phyloP scores from a whole-genome alignment of 2,113 vertebrate genomes.

The Litocranius walleri region DNA sequence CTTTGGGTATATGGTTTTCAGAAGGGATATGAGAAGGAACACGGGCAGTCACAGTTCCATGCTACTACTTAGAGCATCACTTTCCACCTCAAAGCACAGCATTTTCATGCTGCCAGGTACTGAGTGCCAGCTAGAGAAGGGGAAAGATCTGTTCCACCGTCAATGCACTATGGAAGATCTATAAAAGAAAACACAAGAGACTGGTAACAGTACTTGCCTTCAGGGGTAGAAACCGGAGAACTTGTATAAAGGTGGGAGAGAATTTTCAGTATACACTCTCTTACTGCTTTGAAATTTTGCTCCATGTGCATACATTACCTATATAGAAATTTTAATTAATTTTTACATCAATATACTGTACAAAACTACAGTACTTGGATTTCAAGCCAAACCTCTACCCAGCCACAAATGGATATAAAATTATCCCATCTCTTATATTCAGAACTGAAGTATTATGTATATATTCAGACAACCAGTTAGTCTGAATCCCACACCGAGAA shows the following conservation, averaged over 20 bases:
- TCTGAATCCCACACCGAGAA: conserved; percentile 14
- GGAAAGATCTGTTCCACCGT: not conserved
- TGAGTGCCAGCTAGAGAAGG: not conserved
- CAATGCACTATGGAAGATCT: not conserved
- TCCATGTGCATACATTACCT: not conserved
- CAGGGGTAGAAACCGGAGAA: not conserved
- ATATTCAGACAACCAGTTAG: conserved; percentile 5
- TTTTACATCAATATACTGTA: not conserved
- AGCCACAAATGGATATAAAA: not conserved
- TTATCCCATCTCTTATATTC: not conserved
- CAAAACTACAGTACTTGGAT: conserved; percentile 14
- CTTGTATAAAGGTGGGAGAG: not conserved
- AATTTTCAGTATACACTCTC: conserved; percentile 1
- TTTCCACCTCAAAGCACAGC: not conserved
- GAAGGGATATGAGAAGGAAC: not conserved
- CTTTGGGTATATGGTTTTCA: not conserved
- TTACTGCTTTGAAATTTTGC: conserved; percentile 28
- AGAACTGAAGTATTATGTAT: not conserved
- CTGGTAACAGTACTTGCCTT: not conserved
- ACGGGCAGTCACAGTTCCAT: not conserved
- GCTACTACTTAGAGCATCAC: not conserved
- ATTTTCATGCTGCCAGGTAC: not conserved
- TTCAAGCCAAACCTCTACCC: not conserved
- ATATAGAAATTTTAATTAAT: conserved; percentile 32
- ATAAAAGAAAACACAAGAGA: conserved; percentile 9